Base-by-base conservation (phyloP, 2,797 vertebrate genomes). In the Enteromius treurensis region DNA sequence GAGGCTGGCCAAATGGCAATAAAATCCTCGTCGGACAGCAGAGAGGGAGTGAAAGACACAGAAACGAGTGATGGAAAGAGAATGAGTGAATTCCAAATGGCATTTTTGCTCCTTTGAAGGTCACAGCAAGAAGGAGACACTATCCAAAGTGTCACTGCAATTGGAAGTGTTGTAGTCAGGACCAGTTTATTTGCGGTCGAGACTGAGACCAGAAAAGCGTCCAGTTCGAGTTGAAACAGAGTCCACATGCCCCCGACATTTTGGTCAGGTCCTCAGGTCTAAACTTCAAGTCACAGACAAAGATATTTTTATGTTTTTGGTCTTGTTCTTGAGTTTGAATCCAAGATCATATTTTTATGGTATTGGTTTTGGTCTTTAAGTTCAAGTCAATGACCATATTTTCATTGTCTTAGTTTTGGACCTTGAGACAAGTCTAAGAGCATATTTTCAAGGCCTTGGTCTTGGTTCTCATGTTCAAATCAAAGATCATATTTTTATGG, bases 11-110 rank as follows among this genome's bases (percentile, higher is more conserved):
- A 94, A 93, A 90, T 79, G 83, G 89, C 90, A 91, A 89, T 93
- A 92, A 94, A 94, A 92, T 71, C 85, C 90, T 92, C 86, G 88
- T 88, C 92, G 90, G 91, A 94, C 91, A 92, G 91, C 88, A 92
- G 87, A 93, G 77, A 90, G 88, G 89, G 87, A 87, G 85, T 80
- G 64, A 80, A 32, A 32, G 40, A 49, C 87, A 85, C 75, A 89
- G 86, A 91, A 87, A 89, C 82, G 2, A 77, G 51, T 74, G 64
- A 77, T 76, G 51, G 73, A 85, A 88, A 91, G 88, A 86, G 82
- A 55, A 78, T n/a, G 19, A 14, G 49, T n/a, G 49, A 53, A 14
- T 74, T 74, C 29, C 49, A 74, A 74, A 53, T 74, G 71, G 47
- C n/a, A 40, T 77, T 19, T 58, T 23, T 77, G 37, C 13, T 11